These are phyloP conservation scores for Hylia prasina DNA, from an alignment of 2,113 vertebrate genomes.

Conservation along the genomic window DNA sequence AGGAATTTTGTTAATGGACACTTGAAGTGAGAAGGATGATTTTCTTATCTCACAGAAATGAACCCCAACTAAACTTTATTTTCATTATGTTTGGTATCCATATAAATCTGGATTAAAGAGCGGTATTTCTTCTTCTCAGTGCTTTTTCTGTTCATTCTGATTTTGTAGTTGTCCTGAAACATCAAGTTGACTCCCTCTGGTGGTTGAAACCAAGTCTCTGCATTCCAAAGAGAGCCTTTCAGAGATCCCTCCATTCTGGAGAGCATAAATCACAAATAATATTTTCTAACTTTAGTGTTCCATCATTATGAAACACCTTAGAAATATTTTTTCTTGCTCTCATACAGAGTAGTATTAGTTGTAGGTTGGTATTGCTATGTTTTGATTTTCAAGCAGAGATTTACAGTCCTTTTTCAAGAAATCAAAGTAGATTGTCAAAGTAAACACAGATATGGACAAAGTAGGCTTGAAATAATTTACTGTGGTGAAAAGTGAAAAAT, in stretches of 20 bases:
- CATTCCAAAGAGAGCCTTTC: neutral
- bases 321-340: neutral
- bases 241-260: neutral
- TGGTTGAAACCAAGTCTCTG: neutral
- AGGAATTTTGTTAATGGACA: neutral
- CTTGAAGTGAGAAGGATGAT: neutral
- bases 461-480: neutral
- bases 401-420: neutral
- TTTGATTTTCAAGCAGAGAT: neutral
- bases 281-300: neutral
- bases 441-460: neutral
- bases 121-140: neutral
- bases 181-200: conserved; percentile 28
- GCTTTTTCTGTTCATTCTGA: neutral
- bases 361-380: neutral
- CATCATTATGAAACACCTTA: neutral
- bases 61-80: neutral
- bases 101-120: neutral
- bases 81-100: neutral
- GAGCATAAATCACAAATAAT: neutral
- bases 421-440: neutral
- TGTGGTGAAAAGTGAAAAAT: neutral
- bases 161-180: neutral
- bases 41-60: neutral
- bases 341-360: neutral